Evolutionary conservation across 2,888 invertebrate species (phyloP).

Genomic region (Odontocerum albicorne): DNA sequence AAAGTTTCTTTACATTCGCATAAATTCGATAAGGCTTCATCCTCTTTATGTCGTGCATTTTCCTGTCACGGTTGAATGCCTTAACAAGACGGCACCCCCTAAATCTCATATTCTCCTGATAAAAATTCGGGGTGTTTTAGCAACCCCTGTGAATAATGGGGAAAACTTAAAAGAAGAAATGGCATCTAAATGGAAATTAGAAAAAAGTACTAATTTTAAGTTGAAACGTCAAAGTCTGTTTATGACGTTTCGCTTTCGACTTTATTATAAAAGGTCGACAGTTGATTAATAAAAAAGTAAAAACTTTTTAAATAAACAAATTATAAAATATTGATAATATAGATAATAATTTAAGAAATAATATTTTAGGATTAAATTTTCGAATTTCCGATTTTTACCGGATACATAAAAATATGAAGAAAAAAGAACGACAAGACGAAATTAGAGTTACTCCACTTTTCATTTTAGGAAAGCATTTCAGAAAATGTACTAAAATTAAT

Average conservation of each 20-base stretch:
- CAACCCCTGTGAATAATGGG: conserved; percentile 11
- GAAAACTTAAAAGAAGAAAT: conserved; percentile 12
- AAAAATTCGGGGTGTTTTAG: conserved; percentile 6
- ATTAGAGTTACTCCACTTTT: too few species aligned
- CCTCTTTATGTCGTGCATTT: conserved; percentile 26
- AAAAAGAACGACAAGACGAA: too few species aligned
- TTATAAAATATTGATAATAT: not conserved
- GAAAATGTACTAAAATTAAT: too few species aligned
- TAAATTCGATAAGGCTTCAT: conserved; percentile 34
- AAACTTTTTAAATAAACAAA: conserved; percentile 1
- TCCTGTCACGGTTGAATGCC: conserved; percentile 32
- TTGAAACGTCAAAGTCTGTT: conserved; percentile 10
- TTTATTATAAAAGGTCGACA: not conserved
- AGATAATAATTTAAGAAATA: not conserved
- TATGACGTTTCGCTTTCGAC: not conserved
- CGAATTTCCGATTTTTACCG: too few species aligned
- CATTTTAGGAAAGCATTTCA: too few species aligned
- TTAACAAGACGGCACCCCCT: conserved; percentile 28
- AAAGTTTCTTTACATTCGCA: conserved; percentile 34
- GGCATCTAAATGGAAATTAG: conserved; percentile 29
- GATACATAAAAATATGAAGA: too few species aligned
- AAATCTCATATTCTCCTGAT: conserved; percentile 9
- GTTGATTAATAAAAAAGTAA: not conserved
- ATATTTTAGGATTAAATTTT: too few species aligned
- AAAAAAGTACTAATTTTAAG: conserved; percentile 16